Percentiles rank a stretch among this genome's conserved stretches.
phyloP scores from a whole-genome alignment of 1,140 invertebrate genomes.

The Monomorium pharaonis region DNA sequence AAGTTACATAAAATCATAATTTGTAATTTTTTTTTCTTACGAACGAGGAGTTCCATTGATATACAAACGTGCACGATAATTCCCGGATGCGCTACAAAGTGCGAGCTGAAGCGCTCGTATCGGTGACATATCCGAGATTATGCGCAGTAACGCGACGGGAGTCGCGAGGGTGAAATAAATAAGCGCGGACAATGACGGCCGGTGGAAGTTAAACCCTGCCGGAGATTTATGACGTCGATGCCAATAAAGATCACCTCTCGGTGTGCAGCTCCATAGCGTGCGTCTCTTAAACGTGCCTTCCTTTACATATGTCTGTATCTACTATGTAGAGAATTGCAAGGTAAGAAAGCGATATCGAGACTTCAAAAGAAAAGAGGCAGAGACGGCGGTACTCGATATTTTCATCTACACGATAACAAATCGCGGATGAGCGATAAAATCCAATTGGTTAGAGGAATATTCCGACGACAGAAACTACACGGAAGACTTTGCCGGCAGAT shows the following conservation, averaged over 20 bases:
- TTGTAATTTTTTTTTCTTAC: background rate
- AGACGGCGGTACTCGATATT: constrained; percentile 31
- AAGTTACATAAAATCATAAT: background rate
- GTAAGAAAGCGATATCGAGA: constrained; percentile 36
- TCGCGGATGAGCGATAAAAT: constrained; percentile 27
- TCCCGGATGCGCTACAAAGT: constrained; percentile 14
- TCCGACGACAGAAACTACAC: background rate
- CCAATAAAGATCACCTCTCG: constrained; percentile 70
- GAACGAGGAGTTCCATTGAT: constrained; percentile 20
- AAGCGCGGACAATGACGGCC: constrained; percentile 55
- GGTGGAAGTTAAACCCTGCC: constrained; percentile 66
- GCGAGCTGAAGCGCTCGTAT: background rate
- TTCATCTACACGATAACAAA: constrained; percentile 36
- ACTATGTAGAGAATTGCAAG: constrained; percentile 24
- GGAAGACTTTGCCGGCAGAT: constrained; percentile 13
- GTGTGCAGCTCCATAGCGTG: constrained; percentile 18
- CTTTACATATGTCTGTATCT: constrained; percentile 43
- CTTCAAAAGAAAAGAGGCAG: constrained; percentile 28
- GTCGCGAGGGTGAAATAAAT: background rate
- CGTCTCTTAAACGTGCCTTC: constrained; percentile 34
- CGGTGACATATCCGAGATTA: constrained; percentile 51
- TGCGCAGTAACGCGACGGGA: constrained; percentile 1
- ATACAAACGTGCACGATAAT: background rate
- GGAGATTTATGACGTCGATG: constrained; percentile 69
- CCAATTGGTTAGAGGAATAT: constrained; percentile 5